A percentile compares a stretch with the other conserved stretches of the same genome.
These are phyloP conservation scores for Cloeon dipterum DNA, from an alignment of 2,888 invertebrate species.

Conservation along the genomic window DNA sequence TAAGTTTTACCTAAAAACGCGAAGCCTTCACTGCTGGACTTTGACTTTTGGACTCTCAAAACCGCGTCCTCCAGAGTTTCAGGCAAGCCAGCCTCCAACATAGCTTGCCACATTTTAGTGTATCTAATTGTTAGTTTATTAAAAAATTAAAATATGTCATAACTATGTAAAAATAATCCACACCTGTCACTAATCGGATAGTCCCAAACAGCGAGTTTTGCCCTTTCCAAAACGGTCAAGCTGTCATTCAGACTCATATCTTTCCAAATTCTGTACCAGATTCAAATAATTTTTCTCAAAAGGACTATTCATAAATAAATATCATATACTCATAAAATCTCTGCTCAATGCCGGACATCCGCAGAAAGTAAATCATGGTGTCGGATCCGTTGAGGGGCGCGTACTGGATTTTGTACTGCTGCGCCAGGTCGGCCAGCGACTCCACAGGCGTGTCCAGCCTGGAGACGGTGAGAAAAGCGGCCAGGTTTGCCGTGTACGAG, in stretches of 20 bases:
- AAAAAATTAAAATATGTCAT: no score
- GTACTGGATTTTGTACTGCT: slow-evolving; percentile 90
- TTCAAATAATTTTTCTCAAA: no score
- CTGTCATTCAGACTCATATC: slow-evolving; percentile 93
- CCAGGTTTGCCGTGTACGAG: slow-evolving; percentile 93
- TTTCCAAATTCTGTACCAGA: slow-evolving; percentile 72
- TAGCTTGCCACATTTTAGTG: slow-evolving; percentile 96
- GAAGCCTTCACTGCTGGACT: slow-evolving; percentile 57
- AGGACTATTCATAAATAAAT: no score
- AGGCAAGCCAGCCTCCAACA: slow-evolving; percentile 68
- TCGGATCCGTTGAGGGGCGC: slow-evolving; percentile 74
- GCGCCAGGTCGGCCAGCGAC: slow-evolving; percentile 80
- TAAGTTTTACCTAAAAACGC: slow-evolving; percentile 49
- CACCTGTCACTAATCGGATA: slow-evolving; percentile 92
- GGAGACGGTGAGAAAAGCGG: slow-evolving; percentile 88
- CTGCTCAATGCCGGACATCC: slow-evolving; percentile 90
- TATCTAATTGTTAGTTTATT: slow-evolving; percentile 22
- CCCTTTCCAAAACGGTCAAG: slow-evolving; percentile 65
- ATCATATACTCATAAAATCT: slow-evolving; percentile 94
- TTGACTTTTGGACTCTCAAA: slow-evolving; percentile 38
- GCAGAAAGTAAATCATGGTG: slow-evolving; percentile 80
- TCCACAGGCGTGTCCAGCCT: slow-evolving; percentile 81
- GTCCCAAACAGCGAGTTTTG: slow-evolving; percentile 94
- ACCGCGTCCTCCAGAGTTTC: slow-evolving; percentile 57
- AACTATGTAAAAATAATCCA: no score